Evolutionary conservation across 1,140 invertebrate genomes (phyloP), one percentile per base, ranked within the genome.

Genomic region (Drosophila auraria): DNA sequence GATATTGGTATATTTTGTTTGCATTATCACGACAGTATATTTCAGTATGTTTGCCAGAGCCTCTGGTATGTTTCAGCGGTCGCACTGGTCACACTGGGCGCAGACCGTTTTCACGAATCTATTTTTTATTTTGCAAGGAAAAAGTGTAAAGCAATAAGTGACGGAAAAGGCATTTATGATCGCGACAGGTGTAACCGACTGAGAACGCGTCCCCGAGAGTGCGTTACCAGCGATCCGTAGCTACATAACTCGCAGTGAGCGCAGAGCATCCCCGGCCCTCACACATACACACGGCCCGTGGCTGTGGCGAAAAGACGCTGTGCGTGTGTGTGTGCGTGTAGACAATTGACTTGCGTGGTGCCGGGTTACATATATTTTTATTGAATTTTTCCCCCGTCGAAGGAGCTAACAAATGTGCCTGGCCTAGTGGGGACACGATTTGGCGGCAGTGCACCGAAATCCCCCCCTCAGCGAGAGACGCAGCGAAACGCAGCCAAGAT

Each of bases 301-400:
- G 54, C 54, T 57, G 54, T 57, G 54, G 60, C 38, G 54, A 74
- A 74, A 73, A 73, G 71, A 74, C 71, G 66, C 80, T 62, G 70
- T 72, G 58, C 57, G 49, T 63, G 75, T 59, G 56, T 78, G 75
- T 70, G 77, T 82, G 60, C 63, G 76, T 83, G 78, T 89, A 89
- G 86, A 83, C 78, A 83, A 86, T 64, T 78, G 81, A 82, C 89
- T 87, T 87, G 79, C 83, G 83, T 87, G 83, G 83, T 91, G 86
- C 86, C 86, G 86, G 86, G 86, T 91, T 90, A 91, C 82, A 86
- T 76, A 83, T 73, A 91, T 90, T 87, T 80, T 87, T 87, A 82
- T 80, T 84, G 70, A 72, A 81, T 73, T 91, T 80, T 79, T 61
- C 20, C 58, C 77, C 71, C 69, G 63, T 72, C 27, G 17, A 66